Percentiles rank a stretch among this genome's conserved stretches.
phyloP scores from a whole-genome alignment of 2,113 vertebrate species.

The Eudyptes chrysolophus region DNA sequence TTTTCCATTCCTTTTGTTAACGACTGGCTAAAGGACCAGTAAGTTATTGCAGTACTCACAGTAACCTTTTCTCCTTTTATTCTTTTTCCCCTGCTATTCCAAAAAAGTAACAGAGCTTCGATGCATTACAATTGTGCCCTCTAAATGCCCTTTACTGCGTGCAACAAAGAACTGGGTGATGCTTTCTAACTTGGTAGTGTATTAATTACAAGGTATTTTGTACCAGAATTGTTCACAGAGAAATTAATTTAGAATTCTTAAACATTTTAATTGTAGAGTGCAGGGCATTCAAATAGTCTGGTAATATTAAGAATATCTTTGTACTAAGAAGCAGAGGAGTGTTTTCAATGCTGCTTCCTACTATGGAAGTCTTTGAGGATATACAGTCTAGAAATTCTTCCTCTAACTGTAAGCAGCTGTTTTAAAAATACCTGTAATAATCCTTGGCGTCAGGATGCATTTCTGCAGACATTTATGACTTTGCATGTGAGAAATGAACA shows the following conservation, averaged over 20 bases:
- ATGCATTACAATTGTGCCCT: background rate
- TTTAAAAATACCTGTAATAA: background rate
- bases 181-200: background rate
- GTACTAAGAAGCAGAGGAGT: background rate
- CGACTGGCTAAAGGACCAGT: slow-evolving; percentile 84
- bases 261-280: background rate
- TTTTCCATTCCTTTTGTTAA: slow-evolving; percentile 88
- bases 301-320: background rate
- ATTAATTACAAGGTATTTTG: background rate
- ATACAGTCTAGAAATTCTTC: background rate
- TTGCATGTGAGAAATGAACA: background rate
- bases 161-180: background rate
- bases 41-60: slow-evolving; percentile 66
- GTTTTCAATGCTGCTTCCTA: background rate
- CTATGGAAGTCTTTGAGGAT: background rate
- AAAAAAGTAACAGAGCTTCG: background rate
- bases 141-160: background rate
- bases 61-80: background rate
- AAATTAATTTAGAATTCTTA: background rate
- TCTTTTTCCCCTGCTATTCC: background rate
- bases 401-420: background rate
- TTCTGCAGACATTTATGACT: background rate
- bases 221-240: background rate
- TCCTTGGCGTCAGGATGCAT: background rate
- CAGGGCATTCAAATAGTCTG: background rate